phyloP scores from a whole-genome alignment of 1,140 invertebrate species.

The Streblospio benedicti region DNA sequence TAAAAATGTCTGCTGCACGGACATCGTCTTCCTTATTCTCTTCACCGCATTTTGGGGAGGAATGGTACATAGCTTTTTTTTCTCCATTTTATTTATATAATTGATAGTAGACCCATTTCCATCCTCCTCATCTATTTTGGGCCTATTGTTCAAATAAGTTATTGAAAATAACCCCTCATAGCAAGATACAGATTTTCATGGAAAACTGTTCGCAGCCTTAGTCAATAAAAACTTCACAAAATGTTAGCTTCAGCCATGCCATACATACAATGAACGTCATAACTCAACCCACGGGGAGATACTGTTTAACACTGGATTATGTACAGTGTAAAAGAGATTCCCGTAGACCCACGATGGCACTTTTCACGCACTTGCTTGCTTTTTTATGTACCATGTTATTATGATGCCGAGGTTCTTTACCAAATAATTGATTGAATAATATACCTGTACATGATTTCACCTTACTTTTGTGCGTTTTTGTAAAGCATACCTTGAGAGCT shows the following conservation, averaged over 20 bases:
- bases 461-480: too few species aligned
- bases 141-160: background rate
- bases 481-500: too few species aligned
- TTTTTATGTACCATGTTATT: too few species aligned
- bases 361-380: too few species aligned
- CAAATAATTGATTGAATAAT: too few species aligned
- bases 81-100: background rate
- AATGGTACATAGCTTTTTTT: constrained; percentile 59
- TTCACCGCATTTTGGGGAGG: constrained; percentile 78
- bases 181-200: constrained; percentile 2
- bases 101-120: background rate
- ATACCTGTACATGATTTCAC: too few species aligned
- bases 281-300: too few species aligned
- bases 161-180: background rate
- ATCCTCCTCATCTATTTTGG: constrained; percentile 3
- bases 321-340: too few species aligned
- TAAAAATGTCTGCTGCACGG: constrained; percentile 54
- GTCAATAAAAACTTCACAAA: constrained; percentile 12
- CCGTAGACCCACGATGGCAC: too few species aligned
- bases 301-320: too few species aligned
- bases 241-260: background rate
- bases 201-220: background rate
- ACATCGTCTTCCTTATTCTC: constrained; percentile 72
- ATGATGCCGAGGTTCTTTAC: too few species aligned
- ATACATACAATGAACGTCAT: too few species aligned